Base-by-base conservation (phyloP, 1,140 invertebrate genomes). In the Lordiphosa collinella region DNA sequence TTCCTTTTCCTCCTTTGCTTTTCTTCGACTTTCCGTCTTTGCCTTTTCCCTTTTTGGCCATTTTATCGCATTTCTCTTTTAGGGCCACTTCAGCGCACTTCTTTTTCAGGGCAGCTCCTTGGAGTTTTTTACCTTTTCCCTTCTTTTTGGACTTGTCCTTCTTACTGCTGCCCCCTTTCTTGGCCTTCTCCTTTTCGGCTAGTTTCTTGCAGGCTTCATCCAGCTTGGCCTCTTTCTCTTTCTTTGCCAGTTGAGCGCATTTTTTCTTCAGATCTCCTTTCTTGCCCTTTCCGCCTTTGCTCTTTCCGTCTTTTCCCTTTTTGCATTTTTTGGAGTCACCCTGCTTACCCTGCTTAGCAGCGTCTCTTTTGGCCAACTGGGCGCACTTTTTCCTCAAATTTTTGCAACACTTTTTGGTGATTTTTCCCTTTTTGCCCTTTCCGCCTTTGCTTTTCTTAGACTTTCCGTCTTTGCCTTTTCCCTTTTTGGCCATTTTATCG, bases 171-270 rank as follows among this genome's bases (percentile, higher is more conserved):
- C 18, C 18, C 4, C 18, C 18, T 18, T 18, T 18, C 18, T 18
- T 18, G 3, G 18, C 18, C 18, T 53, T 62, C 7, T 54, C 36
- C 35, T 52, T 35, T 29, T 64, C 11, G 7, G 31, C 55, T 18
- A 41, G n/a, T 31, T 62, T 18, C n/a, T 44, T 9, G 4, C 62
- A 50, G 16, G 16, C 16, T 18, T 18, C 3, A 18, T 18, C 16
- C 3, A 18, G 16, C 16, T 18, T 18, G 16, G 16, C 16, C 3
- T 18, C 16, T 8, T 29, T 2, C 25, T 29, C 1, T 10, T 34
- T 10, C n/a, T 37, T 43, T n/a, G 44, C 44, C 14, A 55, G 3
- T 38, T 41, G 10, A 2, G 2, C 4, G n/a, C 13, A 5, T 22
- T 16, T n/a, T n/a, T n/a, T n/a, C n/a, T n/a, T n/a, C n/a, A n/a